These are phyloP conservation scores for Zaprionus davidi DNA, from an alignment of 1,140 invertebrate species.

Conservation along the genomic window DNA sequence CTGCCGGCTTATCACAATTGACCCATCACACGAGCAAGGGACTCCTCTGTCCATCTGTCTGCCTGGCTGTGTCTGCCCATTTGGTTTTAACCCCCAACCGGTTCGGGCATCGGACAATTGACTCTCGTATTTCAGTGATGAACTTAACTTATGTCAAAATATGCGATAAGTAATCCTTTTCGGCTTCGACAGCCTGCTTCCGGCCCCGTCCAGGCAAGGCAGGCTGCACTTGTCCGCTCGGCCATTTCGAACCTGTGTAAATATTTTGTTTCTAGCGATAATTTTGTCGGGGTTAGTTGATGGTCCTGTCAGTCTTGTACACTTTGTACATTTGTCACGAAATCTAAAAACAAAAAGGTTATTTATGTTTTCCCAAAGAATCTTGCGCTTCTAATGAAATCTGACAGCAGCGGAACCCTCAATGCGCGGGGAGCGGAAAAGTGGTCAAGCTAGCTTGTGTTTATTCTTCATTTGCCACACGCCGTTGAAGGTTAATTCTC, in stretches of 20 bases:
- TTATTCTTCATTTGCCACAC: constrained; percentile 59
- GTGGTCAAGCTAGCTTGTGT: constrained; percentile 61
- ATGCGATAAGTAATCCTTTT: constrained; percentile 84
- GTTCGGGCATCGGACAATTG: constrained; percentile 59
- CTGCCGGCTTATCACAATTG: constrained; percentile 47
- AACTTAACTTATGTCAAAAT: constrained; percentile 84
- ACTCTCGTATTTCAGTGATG: constrained; percentile 83
- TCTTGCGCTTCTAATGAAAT: constrained; percentile 66
- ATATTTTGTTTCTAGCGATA: constrained; percentile 76
- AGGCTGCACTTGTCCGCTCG: constrained; percentile 39
- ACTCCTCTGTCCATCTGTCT: constrained; percentile 5
- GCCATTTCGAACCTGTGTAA: constrained; percentile 54
- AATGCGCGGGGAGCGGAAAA: constrained; percentile 30
- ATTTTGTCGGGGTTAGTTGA: constrained; percentile 55
- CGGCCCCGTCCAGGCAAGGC: constrained; percentile 21
- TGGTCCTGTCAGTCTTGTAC: constrained; percentile 45
- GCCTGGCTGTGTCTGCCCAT: constrained; percentile 45
- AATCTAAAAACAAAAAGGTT: constrained; percentile 77
- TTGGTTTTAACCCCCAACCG: constrained; percentile 46
- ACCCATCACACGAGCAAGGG: constrained; percentile 42
- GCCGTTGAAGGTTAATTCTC: neutral
- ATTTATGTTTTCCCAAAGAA: constrained; percentile 62
- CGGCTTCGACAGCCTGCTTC: constrained; percentile 60
- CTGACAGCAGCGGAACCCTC: constrained; percentile 44
- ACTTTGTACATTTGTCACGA: constrained; percentile 76